Percentiles rank a stretch among this genome's conserved stretches.
Conservation (phyloP, 2,888 invertebrate genomes). For the Volucella bombylans region DNA sequence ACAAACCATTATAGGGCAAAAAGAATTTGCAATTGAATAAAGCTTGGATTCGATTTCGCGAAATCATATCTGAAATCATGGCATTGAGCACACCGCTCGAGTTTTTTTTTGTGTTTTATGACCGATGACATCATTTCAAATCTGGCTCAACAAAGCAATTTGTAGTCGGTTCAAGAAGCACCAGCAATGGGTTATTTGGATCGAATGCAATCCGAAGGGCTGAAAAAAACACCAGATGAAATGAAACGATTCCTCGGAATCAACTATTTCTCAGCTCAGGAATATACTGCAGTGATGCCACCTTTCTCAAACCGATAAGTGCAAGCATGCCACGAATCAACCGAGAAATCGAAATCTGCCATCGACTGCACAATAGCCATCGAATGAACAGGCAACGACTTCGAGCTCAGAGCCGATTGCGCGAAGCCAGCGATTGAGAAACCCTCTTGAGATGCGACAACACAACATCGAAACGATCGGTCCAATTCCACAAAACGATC, state of each 20-base stretch:
- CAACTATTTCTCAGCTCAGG: constrained; percentile 6
- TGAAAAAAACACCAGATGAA: constrained; percentile 14
- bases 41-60: too few relatives aligned
- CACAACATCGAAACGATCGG: too few relatives aligned
- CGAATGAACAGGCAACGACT: too few relatives aligned
- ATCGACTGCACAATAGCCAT: too few relatives aligned
- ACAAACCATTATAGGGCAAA: too few relatives aligned
- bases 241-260: constrained; percentile 11
- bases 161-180: constrained; percentile 18
- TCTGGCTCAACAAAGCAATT: constrained; percentile 14
- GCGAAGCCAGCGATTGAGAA: constrained; percentile 5
- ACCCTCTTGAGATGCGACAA: not conserved
- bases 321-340: too few relatives aligned
- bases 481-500: constrained; percentile 9
- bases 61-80: too few relatives aligned
- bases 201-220: constrained; percentile 12
- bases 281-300: constrained; percentile 22
- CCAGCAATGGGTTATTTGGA: constrained; percentile 16
- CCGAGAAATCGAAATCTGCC: too few relatives aligned
- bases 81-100: too few relatives aligned
- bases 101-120: too few relatives aligned
- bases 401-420: constrained; percentile 19
- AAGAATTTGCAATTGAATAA: too few relatives aligned
- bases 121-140: constrained; percentile 9
- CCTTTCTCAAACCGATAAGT: too few relatives aligned